Evolutionary conservation across 2,888 invertebrate species (phyloP).

Genomic region (Nemapogon koenigi): DNA sequence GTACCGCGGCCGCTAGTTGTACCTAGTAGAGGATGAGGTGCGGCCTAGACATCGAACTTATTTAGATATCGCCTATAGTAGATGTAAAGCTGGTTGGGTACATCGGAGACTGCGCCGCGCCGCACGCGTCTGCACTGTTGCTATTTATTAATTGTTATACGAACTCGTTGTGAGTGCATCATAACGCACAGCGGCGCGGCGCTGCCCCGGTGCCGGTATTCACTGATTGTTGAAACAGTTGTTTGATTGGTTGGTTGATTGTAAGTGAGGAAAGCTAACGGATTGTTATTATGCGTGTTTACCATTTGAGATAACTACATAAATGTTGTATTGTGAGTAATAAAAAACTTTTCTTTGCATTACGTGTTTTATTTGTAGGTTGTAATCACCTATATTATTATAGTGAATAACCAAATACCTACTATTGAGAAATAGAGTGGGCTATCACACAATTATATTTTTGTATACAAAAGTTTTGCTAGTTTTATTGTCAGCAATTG

Average conservation of each 20-base stretch:
- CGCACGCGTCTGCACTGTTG: neutral
- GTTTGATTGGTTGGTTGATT: constrained; percentile 5
- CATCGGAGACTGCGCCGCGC: neutral
- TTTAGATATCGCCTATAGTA: constrained; percentile 7
- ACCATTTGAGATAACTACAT: constrained; percentile 13
- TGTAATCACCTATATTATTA: too few relatives aligned
- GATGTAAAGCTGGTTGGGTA: constrained; percentile 1
- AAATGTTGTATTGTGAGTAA: constrained; percentile 15
- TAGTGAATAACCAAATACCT: too few relatives aligned
- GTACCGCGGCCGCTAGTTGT: constrained; percentile 3
- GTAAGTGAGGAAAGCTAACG: constrained; percentile 10
- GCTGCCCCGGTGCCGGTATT: neutral
- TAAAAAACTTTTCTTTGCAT: constrained; percentile 11
- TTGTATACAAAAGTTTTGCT: too few relatives aligned
- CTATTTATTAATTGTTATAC: constrained; percentile 1
- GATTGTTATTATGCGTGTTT: constrained; percentile 12
- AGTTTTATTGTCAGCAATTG: too few relatives aligned
- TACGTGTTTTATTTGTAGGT: constrained; percentile 3
- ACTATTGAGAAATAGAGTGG: too few relatives aligned
- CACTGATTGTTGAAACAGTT: constrained; percentile 5
- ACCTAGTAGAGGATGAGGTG: constrained; percentile 2
- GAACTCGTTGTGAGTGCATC: neutral
- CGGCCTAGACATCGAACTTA: constrained; percentile 6
- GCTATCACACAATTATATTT: too few relatives aligned
- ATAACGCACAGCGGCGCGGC: constrained; percentile 1